Evolutionary conservation across 2,888 invertebrate genomes (phyloP), one percentile per base, ranked within the genome.

Genomic region (Coremacera marginata): DNA sequence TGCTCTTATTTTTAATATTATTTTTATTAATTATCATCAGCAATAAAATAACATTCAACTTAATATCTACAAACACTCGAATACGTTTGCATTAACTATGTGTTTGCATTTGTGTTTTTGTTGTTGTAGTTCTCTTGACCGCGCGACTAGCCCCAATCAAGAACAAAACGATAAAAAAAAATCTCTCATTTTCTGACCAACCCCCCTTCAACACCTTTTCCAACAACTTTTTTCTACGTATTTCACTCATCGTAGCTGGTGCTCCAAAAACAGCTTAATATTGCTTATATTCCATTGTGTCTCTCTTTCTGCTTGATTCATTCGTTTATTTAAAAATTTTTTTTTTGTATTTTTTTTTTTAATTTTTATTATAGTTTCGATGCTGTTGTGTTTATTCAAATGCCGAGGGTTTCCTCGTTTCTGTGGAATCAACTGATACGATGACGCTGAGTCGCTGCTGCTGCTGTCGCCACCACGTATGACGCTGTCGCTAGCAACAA

Each of bases 381-480:
- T 63, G 51, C 14, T 65, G 63, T 73, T 63, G 73, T 73, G 27
- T 22, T 72, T 44, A 62, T 62, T 62, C 62, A 72, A 72, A 77
- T 79, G 78, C 81, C 81, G 86, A 84, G 87, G 86, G 86, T 86
- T 86, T 86, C 87, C 86, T 86, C 85, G 84, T 86, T 86, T 86
- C 86, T 84, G 84, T 81, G 84, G 85, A 86, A 87, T 84, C 84
- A 84, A 84, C 84, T 77, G 78, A 75, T 71, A 44, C 71, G 52
- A 16, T 70, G 65, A 37, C 52, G 65, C 65, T 74, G 74, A 34
- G 19, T 52, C 55, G 70, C 63, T 55, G 63, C 60, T 34, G 55
- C 49, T 44, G 75, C 75, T 70, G 75, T 19, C 70, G 55, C 25
- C 34, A 49, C 11, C 65, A 44, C 11, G 44, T 65, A 44, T 52